Evolutionary conservation across 2,113 vertebrate species (phyloP).

Genomic region (Ellobius talpinus): DNA sequence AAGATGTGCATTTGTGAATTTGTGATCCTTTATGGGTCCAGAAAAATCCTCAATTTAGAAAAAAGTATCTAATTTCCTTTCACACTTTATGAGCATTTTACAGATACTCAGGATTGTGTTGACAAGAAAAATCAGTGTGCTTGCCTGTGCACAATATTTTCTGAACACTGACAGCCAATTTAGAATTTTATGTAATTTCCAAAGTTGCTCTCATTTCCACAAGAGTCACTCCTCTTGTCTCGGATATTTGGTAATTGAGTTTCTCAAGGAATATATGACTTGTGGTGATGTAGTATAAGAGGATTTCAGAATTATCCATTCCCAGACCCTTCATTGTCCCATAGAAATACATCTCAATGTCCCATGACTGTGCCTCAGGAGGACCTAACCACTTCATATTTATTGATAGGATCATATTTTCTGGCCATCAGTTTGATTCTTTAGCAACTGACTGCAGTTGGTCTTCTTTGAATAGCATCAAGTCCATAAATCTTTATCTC

Average conservation of each 20-base stretch:
- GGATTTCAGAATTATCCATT: slow-evolving; percentile 77
- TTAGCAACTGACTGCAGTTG: slow-evolving; percentile 39
- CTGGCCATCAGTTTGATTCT: slow-evolving; percentile 80
- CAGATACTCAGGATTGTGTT: neutral
- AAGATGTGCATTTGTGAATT: neutral
- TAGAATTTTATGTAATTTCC: slow-evolving; percentile 71
- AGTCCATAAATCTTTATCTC: slow-evolving; percentile 73
- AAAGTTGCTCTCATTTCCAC: slow-evolving; percentile 60
- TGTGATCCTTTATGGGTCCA: neutral
- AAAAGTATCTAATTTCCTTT: neutral
- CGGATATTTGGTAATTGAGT: slow-evolving; percentile 71
- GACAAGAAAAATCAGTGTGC: slow-evolving; percentile 42
- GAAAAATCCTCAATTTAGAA: neutral
- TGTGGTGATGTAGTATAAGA: slow-evolving; percentile 77
- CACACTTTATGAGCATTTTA: neutral
- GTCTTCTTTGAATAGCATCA: slow-evolving; percentile 62
- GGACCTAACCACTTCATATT: slow-evolving; percentile 58
- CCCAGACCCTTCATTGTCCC: slow-evolving; percentile 49
- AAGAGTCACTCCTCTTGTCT: slow-evolving; percentile 62
- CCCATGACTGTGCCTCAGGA: slow-evolving; percentile 57
- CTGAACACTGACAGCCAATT: slow-evolving; percentile 54
- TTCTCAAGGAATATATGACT: slow-evolving; percentile 76
- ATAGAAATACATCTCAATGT: slow-evolving; percentile 74
- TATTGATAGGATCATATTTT: slow-evolving; percentile 80
- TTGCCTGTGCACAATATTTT: slow-evolving; percentile 47